phyloP scores from a whole-genome alignment of 2,888 invertebrate species.

The Agrochola macilenta region DNA sequence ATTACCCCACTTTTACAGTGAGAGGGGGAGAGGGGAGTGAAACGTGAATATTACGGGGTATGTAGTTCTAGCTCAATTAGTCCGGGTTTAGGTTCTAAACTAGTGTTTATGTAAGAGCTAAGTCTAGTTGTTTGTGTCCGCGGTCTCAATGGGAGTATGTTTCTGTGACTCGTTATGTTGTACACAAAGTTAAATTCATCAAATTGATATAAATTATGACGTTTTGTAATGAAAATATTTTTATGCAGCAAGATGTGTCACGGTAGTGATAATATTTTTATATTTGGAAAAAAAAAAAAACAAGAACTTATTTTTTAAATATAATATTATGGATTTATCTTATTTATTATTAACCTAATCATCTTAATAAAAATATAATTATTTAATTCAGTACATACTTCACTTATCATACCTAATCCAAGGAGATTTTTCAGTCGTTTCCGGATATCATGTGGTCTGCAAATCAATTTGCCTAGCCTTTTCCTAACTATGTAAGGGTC shows the following conservation, averaged over 20 bases:
- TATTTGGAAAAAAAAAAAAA: too few species aligned
- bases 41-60: slow-evolving; percentile 40
- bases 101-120: slow-evolving; percentile 28
- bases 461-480: too few species aligned
- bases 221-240: not conserved
- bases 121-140: slow-evolving; percentile 31
- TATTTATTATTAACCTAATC: too few species aligned
- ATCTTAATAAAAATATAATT: too few species aligned
- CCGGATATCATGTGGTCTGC: too few species aligned
- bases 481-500: too few species aligned
- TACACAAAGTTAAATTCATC: not conserved
- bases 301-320: too few species aligned
- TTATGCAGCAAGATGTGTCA: not conserved
- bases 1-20: slow-evolving; percentile 47
- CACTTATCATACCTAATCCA: too few species aligned
- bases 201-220: not conserved
- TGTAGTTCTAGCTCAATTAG: slow-evolving; percentile 59
- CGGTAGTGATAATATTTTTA: too few species aligned
- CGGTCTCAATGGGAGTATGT: slow-evolving; percentile 52
- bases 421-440: too few species aligned
- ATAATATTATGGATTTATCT: too few species aligned
- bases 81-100: slow-evolving; percentile 22
- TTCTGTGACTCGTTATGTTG: not conserved
- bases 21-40: slow-evolving; percentile 1
- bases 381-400: too few species aligned